Percentiles rank a stretch among this genome's conserved stretches.
These are phyloP conservation scores for Eulimnadia texana DNA, from an alignment of 1,140 invertebrate species.

Conservation along the genomic window DNA sequence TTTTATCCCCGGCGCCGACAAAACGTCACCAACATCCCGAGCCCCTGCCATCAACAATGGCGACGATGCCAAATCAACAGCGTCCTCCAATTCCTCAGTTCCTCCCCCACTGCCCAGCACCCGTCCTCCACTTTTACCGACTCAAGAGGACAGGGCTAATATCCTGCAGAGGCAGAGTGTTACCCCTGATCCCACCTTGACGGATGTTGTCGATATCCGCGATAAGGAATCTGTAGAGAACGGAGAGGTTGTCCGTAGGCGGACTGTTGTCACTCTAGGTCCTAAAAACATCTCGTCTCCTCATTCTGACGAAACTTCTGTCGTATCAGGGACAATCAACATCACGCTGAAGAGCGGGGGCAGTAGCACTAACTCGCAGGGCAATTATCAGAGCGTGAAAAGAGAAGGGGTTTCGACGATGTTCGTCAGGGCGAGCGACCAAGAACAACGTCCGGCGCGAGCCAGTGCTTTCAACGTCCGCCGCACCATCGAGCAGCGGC, in stretches of 20 bases:
- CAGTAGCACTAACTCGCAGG: neutral
- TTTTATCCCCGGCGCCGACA: neutral
- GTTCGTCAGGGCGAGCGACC: neutral
- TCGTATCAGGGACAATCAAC: constrained; percentile 4
- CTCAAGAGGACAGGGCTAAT: neutral
- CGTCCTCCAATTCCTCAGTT: neutral
- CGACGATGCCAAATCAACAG: neutral
- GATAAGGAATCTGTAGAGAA: constrained; percentile 15
- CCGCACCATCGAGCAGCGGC: constrained; percentile 14
- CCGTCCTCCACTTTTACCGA: neutral
- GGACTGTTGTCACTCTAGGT: constrained; percentile 13
- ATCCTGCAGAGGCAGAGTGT: neutral
- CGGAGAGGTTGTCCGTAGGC: constrained; percentile 10
- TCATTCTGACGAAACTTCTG: neutral
- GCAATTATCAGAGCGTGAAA: neutral
- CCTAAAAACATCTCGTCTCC: neutral
- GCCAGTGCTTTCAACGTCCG: constrained; percentile 15
- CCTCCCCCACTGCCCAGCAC: constrained; percentile 1
- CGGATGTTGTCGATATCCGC: constrained; percentile 12
- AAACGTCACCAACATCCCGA: neutral
- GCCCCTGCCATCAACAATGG: neutral
- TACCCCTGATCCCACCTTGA: neutral
- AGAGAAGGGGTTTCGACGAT: neutral
- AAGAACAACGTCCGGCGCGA: constrained; percentile 1
- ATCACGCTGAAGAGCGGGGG: constrained; percentile 3